These are phyloP conservation scores for Notiomystis cincta DNA, from an alignment of 2,113 vertebrate species.

Conservation along the genomic window DNA sequence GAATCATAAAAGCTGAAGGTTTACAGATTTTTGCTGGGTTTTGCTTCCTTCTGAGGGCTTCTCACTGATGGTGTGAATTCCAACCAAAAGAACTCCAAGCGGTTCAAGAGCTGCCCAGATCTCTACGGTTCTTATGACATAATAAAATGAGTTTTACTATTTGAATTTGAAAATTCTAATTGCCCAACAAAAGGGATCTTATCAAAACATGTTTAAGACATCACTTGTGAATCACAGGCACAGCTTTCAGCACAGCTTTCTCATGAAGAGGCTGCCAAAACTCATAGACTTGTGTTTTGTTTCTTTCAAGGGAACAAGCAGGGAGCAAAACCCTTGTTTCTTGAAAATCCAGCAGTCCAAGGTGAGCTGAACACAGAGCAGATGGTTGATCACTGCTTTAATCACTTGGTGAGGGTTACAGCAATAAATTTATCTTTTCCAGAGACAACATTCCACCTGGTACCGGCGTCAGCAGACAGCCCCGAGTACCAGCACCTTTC, in stretches of 20 bases:
- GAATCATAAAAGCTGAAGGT: not conserved
- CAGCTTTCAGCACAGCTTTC: constrained; percentile 7
- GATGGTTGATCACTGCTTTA: not conserved
- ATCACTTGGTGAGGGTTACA: not conserved
- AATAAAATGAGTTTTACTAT: not conserved
- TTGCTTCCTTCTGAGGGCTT: not conserved
- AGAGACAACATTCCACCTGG: not conserved
- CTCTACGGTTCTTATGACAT: not conserved
- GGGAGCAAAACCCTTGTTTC: not conserved
- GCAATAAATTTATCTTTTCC: not conserved
- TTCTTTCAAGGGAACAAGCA: not conserved
- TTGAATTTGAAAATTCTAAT: not conserved
- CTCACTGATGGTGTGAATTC: not conserved
- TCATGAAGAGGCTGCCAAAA: constrained; percentile 3
- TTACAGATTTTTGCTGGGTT: not conserved
- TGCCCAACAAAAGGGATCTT: constrained; percentile 3
- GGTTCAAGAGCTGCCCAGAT: not conserved
- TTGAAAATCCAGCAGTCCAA: not conserved
- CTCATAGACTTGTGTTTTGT: not conserved
- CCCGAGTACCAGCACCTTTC: not conserved
- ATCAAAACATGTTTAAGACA: constrained; percentile 24
- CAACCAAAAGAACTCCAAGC: not conserved
- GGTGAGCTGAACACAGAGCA: not conserved
- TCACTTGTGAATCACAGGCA: constrained; percentile 13
- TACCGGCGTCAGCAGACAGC: not conserved